Conservation (phyloP, 2,888 invertebrate genomes). For the Agrotis segetum region DNA sequence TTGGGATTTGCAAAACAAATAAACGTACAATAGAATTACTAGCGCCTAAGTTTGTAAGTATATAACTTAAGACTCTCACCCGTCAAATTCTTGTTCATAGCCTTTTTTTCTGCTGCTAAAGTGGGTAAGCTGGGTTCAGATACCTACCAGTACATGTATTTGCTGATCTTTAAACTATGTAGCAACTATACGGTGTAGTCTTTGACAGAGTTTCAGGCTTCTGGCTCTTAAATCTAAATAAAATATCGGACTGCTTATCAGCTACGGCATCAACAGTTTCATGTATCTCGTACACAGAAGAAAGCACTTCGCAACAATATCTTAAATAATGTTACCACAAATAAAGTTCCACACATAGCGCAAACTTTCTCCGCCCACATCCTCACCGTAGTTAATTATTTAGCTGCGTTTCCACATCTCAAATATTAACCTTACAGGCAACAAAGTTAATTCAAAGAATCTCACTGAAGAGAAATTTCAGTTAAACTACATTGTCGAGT, state of each 20-base stretch:
- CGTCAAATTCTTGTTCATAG: too few species aligned
- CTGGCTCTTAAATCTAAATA: neutral
- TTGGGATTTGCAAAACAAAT: neutral
- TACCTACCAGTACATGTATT: too few species aligned
- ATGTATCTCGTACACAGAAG: neutral
- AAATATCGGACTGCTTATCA: neutral
- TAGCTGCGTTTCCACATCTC: constrained; percentile 38
- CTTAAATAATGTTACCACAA: constrained; percentile 26
- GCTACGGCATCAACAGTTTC: neutral
- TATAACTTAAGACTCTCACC: too few species aligned
- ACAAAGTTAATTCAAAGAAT: constrained; percentile 40
- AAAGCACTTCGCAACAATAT: constrained; percentile 14
- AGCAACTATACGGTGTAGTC: too few species aligned
- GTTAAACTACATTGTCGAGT: constrained; percentile 32
- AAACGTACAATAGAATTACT: too few species aligned
- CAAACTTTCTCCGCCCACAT: constrained; percentile 20
- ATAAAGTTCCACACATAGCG: constrained; percentile 20
- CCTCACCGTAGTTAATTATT: constrained; percentile 49
- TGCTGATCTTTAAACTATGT: too few species aligned
- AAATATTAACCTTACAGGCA: constrained; percentile 42
- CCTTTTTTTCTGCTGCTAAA: too few species aligned
- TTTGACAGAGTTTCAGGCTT: neutral
- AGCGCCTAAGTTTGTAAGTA: too few species aligned
- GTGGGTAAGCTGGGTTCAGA: too few species aligned
- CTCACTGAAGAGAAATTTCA: constrained; percentile 10